Base-by-base conservation (phyloP, 1,140 invertebrate species). In the Patella vulgata region DNA sequence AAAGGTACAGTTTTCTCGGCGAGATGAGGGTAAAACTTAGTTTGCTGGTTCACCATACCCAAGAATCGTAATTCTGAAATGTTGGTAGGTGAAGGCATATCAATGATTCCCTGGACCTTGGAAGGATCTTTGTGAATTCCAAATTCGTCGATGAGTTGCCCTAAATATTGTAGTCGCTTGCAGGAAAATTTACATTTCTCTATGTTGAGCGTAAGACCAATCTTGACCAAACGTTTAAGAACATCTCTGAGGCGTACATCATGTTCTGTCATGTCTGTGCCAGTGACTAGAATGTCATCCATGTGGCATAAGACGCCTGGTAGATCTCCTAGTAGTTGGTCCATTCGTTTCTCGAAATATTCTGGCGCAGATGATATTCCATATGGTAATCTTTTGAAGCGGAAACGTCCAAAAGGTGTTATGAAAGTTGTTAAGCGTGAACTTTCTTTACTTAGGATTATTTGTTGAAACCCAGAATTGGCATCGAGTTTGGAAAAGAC, bases 371-470 rank as follows among this genome's bases (percentile, higher is more conserved):
- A 57, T 12, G 59, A 56, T 11, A 87, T 70, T 6, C 84, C 83
- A 71, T 86, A 85, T 11, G 83, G 82, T 19, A 85, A 55, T 36
- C 84, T 68, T 36, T 68, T 64, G 63, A 79, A 82, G 44, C 71
- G 68, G 55, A 66, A 85, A 30, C 77, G 53, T 17, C 79, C 85
- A 77, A 83, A 86, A 11, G 83, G 83, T 4, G 73, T 77, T 23
- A 82, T 78, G 71, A 87, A 86, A 36, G 66, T 66, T 25, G 69
- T 71, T 1, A 70, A 36, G n/a, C 59, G 28, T 31, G 46, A 27
- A 33, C 55, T 42, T 36, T 64, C 23, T 48, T 43, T 5, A 9
- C 60, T 58, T 1, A 63, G 33, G 14, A 30, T 50, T 4, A 70
- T 43, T 28, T 72, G 62, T 51, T 43, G 70, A 59, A 70, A 66